These are phyloP conservation scores for Cactoblastis cactorum DNA, from an alignment of 2,888 invertebrate species.

Conservation along the genomic window DNA sequence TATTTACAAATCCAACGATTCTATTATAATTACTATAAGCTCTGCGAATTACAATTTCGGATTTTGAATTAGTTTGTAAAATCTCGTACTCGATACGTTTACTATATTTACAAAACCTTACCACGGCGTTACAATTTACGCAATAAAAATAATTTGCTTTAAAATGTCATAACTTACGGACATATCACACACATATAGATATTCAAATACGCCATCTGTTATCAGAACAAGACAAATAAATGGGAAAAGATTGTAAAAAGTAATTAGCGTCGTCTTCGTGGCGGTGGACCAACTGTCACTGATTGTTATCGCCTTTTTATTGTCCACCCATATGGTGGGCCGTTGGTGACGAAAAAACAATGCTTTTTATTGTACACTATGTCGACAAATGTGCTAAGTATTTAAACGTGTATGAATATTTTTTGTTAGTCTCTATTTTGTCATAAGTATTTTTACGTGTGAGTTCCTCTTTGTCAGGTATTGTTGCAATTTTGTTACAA, in stretches of 20 bases:
- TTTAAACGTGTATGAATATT: background rate
- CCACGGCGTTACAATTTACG: too few species aligned
- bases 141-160: background rate
- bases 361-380: constrained; percentile 22
- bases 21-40: too few species aligned
- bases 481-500: too few species aligned
- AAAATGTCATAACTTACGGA: background rate
- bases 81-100: too few species aligned
- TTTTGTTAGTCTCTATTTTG: too few species aligned
- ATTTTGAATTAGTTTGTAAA: too few species aligned
- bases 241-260: constrained; percentile 21
- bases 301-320: constrained; percentile 50
- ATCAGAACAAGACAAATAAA: constrained; percentile 17
- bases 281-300: constrained; percentile 48
- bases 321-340: constrained; percentile 54
- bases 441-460: too few species aligned
- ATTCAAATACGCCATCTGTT: background rate
- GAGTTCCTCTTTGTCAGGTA: too few species aligned
- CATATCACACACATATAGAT: background rate
- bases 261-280: constrained; percentile 37
- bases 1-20: too few species aligned
- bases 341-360: constrained; percentile 39
- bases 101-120: too few species aligned
- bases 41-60: too few species aligned
- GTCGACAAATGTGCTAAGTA: background rate